Base-by-base conservation (phyloP, 1,140 invertebrate species). In the Cryptotermes secundus region DNA sequence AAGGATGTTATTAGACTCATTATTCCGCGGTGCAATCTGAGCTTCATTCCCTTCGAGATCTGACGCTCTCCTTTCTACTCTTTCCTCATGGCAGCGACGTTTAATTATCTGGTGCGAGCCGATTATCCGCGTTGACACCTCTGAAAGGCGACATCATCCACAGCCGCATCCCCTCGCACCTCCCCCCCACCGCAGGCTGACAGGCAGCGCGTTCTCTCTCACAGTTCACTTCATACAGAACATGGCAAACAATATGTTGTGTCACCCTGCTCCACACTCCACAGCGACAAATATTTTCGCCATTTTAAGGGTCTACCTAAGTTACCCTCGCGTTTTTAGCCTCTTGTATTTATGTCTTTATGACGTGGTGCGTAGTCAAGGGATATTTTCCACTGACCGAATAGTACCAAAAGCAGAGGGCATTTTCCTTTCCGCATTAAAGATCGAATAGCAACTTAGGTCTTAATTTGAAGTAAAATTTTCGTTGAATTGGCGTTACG, bases 41-140 rank as follows among this genome's bases (percentile, higher is more conserved):
- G 59, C 26, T 72, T 72, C 26, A n/a, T 31, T 72, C 59, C 59
- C 59, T 72, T 31, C 26, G 59, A 72, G 59, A 72, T 72, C 14
- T 3, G 45, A 49, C 59, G 6, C 26, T n/a, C 59, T n/a, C 59
- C 26, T 16, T 26, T 31, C 59, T 16, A n/a, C 53, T 59, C 53
- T 59, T 59, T 59, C 59, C 59, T 72, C 59, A 1, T 72, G 59
- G 59, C n/a, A 31, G 59, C 59, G 59, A 72, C 59, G 59, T 72
- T 72, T 72, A 72, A 72, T 72, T 72, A 72, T 72, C 59, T 72
- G 59, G 59, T 72, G 59, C 59, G 59, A 72, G 59, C 59, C 59
- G 59, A 72, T 72, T 72, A 72, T 31, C 59, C 59, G 59, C 59
- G n/a, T 31, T 72, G 59, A 72, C 59, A 72, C 59, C 59, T 72